Conservation (phyloP, 2,797 vertebrate species). For the Aplochiton taeniatus region DNA sequence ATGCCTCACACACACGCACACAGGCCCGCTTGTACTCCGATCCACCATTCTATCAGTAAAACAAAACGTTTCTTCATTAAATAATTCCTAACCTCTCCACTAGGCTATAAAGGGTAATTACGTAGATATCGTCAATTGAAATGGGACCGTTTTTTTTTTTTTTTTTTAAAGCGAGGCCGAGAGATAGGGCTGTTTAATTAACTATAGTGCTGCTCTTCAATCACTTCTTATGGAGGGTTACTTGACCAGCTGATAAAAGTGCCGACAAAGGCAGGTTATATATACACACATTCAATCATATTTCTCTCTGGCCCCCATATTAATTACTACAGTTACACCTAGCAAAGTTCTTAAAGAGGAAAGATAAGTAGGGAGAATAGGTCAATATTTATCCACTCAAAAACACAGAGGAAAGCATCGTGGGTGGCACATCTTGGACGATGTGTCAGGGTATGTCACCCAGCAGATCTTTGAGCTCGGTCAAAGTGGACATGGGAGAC, state of each 20-base stretch:
- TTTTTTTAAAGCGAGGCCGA: constrained; percentile 51
- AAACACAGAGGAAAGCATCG: too few relatives aligned
- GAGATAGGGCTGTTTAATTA: constrained; percentile 75
- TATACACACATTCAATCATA: constrained; percentile 60
- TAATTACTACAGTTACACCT: not conserved
- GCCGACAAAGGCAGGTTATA: constrained; percentile 52
- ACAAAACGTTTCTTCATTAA: constrained; percentile 64
- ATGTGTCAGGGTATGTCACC: too few relatives aligned
- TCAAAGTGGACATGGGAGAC: too few relatives aligned
- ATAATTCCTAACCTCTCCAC: constrained; percentile 59
- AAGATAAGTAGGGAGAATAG: not conserved
- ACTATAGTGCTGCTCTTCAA: constrained; percentile 72
- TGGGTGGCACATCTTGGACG: too few relatives aligned
- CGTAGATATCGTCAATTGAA: constrained; percentile 66
- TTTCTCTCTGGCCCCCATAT: constrained; percentile 41
- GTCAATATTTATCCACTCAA: too few relatives aligned
- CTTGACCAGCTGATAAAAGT: constrained; percentile 55
- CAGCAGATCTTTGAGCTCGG: too few relatives aligned
- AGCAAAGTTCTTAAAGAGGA: not conserved
- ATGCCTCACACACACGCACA: constrained; percentile 14
- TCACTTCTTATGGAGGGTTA: constrained; percentile 60
- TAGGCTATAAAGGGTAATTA: constrained; percentile 71
- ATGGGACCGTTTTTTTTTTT: constrained; percentile 45
- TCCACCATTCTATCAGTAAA: constrained; percentile 47
- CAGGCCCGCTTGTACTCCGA: not conserved